These are phyloP conservation scores for Vireo altiloquus DNA, from an alignment of 2,113 vertebrate species.

Conservation along the genomic window DNA sequence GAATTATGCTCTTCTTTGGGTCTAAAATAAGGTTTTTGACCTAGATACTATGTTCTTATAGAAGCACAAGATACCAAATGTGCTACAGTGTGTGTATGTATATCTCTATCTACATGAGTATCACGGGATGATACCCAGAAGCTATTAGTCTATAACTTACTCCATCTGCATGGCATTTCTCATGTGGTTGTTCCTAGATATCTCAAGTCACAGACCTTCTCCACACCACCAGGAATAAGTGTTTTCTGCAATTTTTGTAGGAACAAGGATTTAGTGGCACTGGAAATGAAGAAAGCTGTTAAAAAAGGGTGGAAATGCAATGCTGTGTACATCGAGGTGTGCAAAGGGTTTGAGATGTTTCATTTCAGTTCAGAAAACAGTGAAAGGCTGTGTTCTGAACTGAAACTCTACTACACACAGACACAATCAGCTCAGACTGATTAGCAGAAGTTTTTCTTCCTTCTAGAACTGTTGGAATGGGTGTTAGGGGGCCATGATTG, in stretches of 20 bases:
- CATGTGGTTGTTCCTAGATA: background rate
- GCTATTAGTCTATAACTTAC: background rate
- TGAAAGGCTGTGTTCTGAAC: too few species aligned
- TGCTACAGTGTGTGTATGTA: background rate
- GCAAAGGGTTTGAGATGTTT: background rate
- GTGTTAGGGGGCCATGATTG: background rate
- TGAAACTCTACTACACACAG: background rate
- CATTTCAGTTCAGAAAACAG: background rate
- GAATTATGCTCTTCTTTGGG: conserved; percentile 14
- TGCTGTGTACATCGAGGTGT: background rate
- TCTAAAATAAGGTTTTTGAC: conserved; percentile 42
- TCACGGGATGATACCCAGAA: background rate
- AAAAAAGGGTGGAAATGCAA: background rate
- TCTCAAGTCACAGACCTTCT: background rate
- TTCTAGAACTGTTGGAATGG: background rate
- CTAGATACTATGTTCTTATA: conserved; percentile 50
- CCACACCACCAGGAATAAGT: background rate
- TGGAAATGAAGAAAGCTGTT: background rate
- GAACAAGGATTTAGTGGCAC: background rate
- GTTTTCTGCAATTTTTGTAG: background rate
- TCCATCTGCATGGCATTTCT: background rate
- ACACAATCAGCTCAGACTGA: background rate
- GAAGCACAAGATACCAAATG: conserved; percentile 29
- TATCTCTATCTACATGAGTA: background rate
- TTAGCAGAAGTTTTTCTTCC: background rate